Evolutionary conservation across 2,888 invertebrate genomes (phyloP).

Genomic region (Microctonus hyperodae): DNA sequence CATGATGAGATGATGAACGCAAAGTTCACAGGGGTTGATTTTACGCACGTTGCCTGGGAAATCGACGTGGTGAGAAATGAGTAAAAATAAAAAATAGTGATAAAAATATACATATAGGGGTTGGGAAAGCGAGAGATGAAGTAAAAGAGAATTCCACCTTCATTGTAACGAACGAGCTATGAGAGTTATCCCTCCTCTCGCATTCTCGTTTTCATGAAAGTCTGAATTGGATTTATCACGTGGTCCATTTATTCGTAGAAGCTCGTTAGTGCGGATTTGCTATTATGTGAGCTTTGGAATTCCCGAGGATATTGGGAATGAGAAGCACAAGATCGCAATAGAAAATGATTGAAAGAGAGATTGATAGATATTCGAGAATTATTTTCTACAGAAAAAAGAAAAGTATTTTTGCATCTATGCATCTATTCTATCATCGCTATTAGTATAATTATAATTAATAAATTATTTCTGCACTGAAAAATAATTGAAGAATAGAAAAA

Average conservation of each 20-base stretch:
- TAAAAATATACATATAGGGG: not conserved
- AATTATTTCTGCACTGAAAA: not conserved
- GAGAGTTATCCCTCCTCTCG: not conserved
- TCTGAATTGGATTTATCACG: slow-evolving; percentile 45
- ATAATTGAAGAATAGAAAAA: not conserved
- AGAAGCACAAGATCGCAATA: not conserved
- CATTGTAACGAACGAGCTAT: slow-evolving; percentile 13
- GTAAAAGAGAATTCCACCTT: not conserved
- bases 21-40: slow-evolving; percentile 18
- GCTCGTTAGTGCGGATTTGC: slow-evolving; percentile 29
- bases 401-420: not conserved
- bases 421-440: not conserved
- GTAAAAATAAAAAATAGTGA: not conserved
- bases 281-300: slow-evolving; percentile 21
- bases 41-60: slow-evolving; percentile 24
- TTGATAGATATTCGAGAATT: not conserved
- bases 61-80: slow-evolving; percentile 5
- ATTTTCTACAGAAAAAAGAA: not conserved
- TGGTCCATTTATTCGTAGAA: slow-evolving; percentile 30
- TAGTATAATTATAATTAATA: not conserved
- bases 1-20: not conserved
- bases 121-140: not conserved
- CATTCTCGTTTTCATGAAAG: slow-evolving; percentile 28
- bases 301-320: slow-evolving; percentile 16
- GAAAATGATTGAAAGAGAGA: not conserved